Percentiles rank a stretch among this genome's conserved stretches.
Conservation (phyloP, 2,888 invertebrate genomes). For the Cyclophora albipunctata region DNA sequence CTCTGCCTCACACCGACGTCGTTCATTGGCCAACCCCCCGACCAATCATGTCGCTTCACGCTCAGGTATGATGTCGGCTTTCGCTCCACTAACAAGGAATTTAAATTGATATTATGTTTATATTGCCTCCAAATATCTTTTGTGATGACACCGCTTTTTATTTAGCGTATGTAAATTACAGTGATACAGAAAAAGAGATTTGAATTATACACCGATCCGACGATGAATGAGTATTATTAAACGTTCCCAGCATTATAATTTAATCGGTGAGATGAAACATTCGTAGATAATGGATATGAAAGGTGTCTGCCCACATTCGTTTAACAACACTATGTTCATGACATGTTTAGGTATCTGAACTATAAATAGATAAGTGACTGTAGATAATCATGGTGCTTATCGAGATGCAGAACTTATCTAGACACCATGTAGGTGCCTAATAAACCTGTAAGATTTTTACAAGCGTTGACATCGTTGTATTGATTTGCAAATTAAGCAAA, state of each 20-base stretch:
- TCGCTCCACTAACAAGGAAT: constrained; percentile 75
- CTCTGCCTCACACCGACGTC: constrained; percentile 10
- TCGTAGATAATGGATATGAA: constrained; percentile 20
- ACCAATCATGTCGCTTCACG: constrained; percentile 46
- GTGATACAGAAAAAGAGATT: constrained; percentile 70
- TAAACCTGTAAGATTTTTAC: too few relatives aligned
- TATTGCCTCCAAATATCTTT: constrained; percentile 76
- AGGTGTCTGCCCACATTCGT: constrained; percentile 13
- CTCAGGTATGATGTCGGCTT: constrained; percentile 75
- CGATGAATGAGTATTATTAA: constrained; percentile 64
- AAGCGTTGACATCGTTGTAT: too few relatives aligned
- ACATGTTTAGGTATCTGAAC: constrained; percentile 2
- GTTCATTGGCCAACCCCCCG: constrained; percentile 39
- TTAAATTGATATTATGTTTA: constrained; percentile 76
- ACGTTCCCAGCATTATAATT: constrained; percentile 47
- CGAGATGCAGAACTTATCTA: too few relatives aligned
- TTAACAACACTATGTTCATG: constrained; percentile 9
- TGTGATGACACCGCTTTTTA: constrained; percentile 76
- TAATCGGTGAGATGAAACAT: constrained; percentile 41
- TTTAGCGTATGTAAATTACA: constrained; percentile 74
- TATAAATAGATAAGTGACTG: too few relatives aligned
- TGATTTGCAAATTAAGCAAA: too few relatives aligned
- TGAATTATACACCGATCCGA: constrained; percentile 67
- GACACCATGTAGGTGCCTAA: too few relatives aligned
- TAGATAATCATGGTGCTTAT: too few relatives aligned